Conservation (phyloP, 2,797 vertebrate genomes). For the Pseudochaenichthys georgianus region DNA sequence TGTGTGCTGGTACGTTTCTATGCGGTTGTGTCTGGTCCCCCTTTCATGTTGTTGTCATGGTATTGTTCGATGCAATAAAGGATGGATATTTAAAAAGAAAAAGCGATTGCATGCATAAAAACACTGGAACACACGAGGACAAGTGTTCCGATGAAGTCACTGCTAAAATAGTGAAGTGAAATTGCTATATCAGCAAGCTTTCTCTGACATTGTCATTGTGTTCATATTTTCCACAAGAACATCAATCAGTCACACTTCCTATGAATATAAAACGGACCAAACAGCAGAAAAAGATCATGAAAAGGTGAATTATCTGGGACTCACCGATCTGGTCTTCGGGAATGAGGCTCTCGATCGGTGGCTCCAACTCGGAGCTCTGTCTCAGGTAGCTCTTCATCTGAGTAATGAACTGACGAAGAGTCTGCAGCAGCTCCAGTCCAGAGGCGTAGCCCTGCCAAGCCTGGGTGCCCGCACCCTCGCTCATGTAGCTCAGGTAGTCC, state of each 20-base stretch:
- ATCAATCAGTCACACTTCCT: slow-evolving; percentile 38
- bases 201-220: slow-evolving; percentile 31
- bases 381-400: slow-evolving; percentile 97
- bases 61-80: slow-evolving; percentile 17
- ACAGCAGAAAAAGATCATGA: background rate
- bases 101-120: slow-evolving; percentile 4
- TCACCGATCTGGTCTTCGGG: slow-evolving; percentile 93
- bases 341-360: slow-evolving; percentile 93
- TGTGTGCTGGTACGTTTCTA: slow-evolving; percentile 4
- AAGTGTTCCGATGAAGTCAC: slow-evolving; percentile 8
- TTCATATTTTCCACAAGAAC: slow-evolving; percentile 13
- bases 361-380: slow-evolving; percentile 96
- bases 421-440: slow-evolving; percentile 92
- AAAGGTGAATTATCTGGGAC: slow-evolving; percentile 25
- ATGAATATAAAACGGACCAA: slow-evolving; percentile 3
- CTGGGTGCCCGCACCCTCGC: slow-evolving; percentile 88
- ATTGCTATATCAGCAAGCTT: slow-evolving; percentile 29
- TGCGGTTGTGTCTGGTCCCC: background rate
- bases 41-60: slow-evolving; percentile 8
- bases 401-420: slow-evolving; percentile 96
- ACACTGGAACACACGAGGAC: slow-evolving; percentile 17
- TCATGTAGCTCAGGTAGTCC: slow-evolving; percentile 94
- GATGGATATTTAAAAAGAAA: background rate
- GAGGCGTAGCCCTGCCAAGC: slow-evolving; percentile 86
- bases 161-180: slow-evolving; percentile 57